Percentiles rank a stretch among this genome's conserved stretches.
These are phyloP conservation scores for Sceloporus tristichus DNA, from an alignment of 2,113 vertebrate genomes.

Conservation along the genomic window DNA sequence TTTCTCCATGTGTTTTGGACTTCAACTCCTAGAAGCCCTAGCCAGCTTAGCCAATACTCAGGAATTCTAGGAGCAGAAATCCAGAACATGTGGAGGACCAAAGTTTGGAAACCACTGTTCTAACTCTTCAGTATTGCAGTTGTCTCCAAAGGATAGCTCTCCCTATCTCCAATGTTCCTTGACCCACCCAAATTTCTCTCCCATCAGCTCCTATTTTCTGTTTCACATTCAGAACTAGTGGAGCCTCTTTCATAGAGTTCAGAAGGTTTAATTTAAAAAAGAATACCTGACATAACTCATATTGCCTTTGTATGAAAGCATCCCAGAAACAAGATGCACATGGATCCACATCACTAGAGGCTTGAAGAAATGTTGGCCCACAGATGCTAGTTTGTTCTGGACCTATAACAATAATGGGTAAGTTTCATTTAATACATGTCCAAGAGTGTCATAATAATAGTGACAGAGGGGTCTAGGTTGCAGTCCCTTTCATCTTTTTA, in stretches of 20 bases:
- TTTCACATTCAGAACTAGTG: background rate
- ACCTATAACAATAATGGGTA: background rate
- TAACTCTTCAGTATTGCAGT: background rate
- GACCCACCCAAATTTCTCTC: background rate
- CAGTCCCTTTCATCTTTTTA: background rate
- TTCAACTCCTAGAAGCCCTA: too few relatives aligned
- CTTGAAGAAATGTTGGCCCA: background rate
- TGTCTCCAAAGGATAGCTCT: background rate
- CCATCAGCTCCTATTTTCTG: background rate
- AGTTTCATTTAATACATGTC: conserved; percentile 1
- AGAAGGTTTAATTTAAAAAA: background rate
- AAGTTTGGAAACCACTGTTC: background rate
- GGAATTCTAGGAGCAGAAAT: too few relatives aligned
- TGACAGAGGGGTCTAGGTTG: background rate
- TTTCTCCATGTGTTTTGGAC: too few relatives aligned
- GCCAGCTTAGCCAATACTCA: too few relatives aligned
- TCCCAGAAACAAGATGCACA: background rate
- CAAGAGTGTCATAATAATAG: background rate
- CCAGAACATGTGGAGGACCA: too few relatives aligned
- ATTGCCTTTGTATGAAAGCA: background rate
- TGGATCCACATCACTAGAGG: background rate
- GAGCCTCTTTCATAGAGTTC: background rate
- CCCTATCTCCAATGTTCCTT: too few relatives aligned
- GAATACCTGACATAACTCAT: background rate
- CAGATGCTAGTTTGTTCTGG: background rate